Evolutionary conservation across 2,888 invertebrate species (phyloP).

Genomic region (Erannis defoliaria): DNA sequence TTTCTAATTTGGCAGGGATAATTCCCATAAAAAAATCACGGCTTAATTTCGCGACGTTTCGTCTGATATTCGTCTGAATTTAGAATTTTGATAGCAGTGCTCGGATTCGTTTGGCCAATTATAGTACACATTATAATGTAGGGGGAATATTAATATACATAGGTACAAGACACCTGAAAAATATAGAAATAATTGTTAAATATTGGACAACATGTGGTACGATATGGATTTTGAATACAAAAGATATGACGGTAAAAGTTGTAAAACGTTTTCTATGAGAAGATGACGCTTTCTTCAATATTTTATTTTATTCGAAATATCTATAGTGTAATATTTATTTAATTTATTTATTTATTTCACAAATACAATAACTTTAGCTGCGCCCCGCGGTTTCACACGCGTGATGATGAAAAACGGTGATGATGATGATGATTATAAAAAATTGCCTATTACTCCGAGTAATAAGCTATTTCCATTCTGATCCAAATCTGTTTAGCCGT

Average conservation of each 20-base stretch:
- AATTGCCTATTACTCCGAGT: too few relatives aligned
- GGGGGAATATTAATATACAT: slow-evolving; percentile 69
- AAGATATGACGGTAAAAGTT: not conserved
- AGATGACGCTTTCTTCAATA: not conserved
- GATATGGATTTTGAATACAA: not conserved
- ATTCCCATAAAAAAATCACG: slow-evolving; percentile 6
- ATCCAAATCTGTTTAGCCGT: too few relatives aligned
- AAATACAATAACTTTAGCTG: too few relatives aligned
- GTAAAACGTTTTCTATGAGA: not conserved
- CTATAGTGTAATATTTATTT: too few relatives aligned
- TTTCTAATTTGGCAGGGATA: not conserved
- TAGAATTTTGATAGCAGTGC: slow-evolving; percentile 75
- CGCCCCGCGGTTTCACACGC: too few relatives aligned
- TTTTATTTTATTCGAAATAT: not conserved
- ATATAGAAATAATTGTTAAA: slow-evolving; percentile 64
- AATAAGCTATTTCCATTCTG: too few relatives aligned
- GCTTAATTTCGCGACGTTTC: slow-evolving; percentile 21
- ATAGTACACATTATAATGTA: slow-evolving; percentile 57
- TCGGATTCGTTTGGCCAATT: slow-evolving; percentile 73
- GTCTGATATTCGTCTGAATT: slow-evolving; percentile 24
- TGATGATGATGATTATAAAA: too few relatives aligned
- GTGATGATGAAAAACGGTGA: too few relatives aligned
- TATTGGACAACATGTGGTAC: slow-evolving; percentile 31
- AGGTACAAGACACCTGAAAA: slow-evolving; percentile 79
- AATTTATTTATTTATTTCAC: too few relatives aligned